phyloP scores from a whole-genome alignment of 1,140 invertebrate genomes.

The Oedothorax gibbosus region DNA sequence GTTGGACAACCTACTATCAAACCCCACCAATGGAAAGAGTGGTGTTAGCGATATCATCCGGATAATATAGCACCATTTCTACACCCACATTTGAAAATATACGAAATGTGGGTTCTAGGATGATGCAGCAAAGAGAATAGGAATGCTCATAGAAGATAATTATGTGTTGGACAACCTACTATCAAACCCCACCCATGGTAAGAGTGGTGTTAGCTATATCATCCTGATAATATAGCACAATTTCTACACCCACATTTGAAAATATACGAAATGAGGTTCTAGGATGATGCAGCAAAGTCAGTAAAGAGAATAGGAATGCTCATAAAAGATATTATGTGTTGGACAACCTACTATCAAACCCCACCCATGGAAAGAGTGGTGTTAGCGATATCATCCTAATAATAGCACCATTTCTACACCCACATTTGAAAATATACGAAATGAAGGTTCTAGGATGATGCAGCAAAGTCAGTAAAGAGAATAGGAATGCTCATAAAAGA shows the following conservation, averaged over 20 bases:
- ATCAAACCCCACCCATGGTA: background rate
- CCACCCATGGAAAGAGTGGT: background rate
- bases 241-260: too few species aligned
- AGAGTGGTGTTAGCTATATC: background rate
- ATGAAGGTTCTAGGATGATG: slow-evolving; percentile 3
- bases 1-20: background rate
- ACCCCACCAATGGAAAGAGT: background rate
- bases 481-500: too few species aligned
- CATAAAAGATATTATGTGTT: background rate
- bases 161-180: background rate
- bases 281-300: too few species aligned
- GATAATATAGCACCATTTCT: background rate
- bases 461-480: background rate
- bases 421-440: background rate
- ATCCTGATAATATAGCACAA: background rate
- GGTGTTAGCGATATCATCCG: background rate
- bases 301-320: too few species aligned
- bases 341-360: background rate
- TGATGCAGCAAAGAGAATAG: background rate
- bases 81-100: background rate
- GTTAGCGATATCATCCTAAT: background rate
- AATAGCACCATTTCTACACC: slow-evolving; percentile 15
- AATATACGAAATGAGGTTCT: too few species aligned
- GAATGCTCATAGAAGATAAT: background rate
- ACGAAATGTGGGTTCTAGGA: background rate